Evolutionary conservation across 2,113 vertebrate genomes (phyloP).

Genomic region (Notarius quadriscutis): DNA sequence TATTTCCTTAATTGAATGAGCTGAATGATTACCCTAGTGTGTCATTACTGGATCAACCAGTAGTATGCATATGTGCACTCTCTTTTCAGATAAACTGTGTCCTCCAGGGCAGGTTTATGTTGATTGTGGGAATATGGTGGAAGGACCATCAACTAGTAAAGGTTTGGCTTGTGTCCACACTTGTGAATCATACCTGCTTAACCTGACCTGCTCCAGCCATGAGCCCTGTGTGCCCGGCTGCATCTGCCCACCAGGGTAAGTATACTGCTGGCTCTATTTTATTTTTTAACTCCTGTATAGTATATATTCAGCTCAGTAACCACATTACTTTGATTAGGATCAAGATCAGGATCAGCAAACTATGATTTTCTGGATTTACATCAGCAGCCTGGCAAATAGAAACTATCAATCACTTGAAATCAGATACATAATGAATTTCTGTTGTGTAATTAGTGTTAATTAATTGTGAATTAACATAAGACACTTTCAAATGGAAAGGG

Average conservation of each 20-base stretch:
- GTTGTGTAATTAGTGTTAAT: too few relatives aligned
- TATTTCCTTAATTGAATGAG: background rate
- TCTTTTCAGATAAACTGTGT: constrained; percentile 73
- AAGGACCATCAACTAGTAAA: constrained; percentile 65
- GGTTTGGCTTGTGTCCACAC: constrained; percentile 80
- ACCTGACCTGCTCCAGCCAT: constrained; percentile 80
- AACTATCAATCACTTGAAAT: background rate
- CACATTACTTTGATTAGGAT: background rate
- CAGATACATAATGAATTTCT: background rate
- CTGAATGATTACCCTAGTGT: background rate
- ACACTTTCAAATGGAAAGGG: too few relatives aligned
- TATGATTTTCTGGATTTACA: background rate
- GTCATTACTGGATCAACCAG: background rate
- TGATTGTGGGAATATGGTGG: constrained; percentile 78
- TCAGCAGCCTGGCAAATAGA: background rate
- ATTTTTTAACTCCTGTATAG: background rate
- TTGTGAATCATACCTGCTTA: constrained; percentile 90
- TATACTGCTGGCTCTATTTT: constrained; percentile 17
- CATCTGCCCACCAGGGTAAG: constrained; percentile 86
- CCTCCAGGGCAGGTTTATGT: constrained; percentile 83
- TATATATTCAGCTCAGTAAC: background rate
- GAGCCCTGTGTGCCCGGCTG: constrained; percentile 89
- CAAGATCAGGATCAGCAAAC: background rate
- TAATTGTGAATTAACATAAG: too few relatives aligned
- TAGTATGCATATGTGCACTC: background rate